Base-by-base conservation (phyloP, 1,140 invertebrate species). In the Drosophila arawakana region DNA sequence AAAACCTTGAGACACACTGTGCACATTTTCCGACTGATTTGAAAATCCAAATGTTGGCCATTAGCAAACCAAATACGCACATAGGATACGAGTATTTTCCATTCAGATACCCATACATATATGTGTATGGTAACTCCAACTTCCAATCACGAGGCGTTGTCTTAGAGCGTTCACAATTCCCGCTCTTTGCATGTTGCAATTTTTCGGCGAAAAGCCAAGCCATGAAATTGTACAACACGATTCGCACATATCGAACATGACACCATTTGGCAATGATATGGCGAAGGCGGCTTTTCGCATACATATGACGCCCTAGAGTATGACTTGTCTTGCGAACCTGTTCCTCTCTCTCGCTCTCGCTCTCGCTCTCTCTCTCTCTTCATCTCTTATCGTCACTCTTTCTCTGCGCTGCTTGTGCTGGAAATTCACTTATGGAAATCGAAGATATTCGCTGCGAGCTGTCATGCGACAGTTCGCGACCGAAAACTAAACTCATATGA, bases 201-300 rank as follows among this genome's bases (percentile, higher is more conserved):
- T 88, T 13, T 52, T 52, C 34, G 83, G 80, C 25, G 83, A 80
- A 83, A 88, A 89, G 80, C 83, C 80, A 88, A 89, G 84, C 83
- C 83, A 88, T 88, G 83, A 88, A 89, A 88, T 83, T 89, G 83
- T 88, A 83, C 80, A 83, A 88, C 83, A 88, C 84, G 83, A 88
- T 88, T 89, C 81, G 68, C 83, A 83, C 83, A 88, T 88, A 83
- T 80, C 83, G 83, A 78, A 88, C 83, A 88, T 88, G 83, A 88
- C 83, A 88, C 83, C 83, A 88, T 88, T 88, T 80, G 70, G 69
- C 60, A 65, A 58, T 73, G 63, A 81, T 73, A 86, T 72, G 77
- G 68, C 74, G 66, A 5, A 54, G 50, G 49, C 60, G 76, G 68
- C 54, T 72, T 76, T 65, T 43, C 60, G 13, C 60, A 68, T 68